Conservation (phyloP, 1,140 invertebrate genomes). For the Trypoxylus dichotomus region DNA sequence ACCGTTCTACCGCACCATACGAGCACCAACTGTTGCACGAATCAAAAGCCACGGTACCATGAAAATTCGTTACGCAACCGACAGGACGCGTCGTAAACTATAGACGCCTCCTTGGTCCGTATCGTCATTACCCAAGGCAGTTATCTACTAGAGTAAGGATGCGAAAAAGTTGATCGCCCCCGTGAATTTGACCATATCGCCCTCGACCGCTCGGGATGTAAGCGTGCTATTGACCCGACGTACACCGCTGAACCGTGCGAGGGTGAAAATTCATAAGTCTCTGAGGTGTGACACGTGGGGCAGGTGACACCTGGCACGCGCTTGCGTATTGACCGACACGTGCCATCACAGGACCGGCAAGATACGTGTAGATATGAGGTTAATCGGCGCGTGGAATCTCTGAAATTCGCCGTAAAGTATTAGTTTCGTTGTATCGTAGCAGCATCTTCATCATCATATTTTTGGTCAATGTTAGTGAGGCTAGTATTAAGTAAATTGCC, state of each 20-base stretch:
- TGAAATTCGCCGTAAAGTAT: no score
- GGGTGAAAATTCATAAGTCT: neutral
- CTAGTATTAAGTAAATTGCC: no score
- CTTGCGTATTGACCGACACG: constrained; percentile 13
- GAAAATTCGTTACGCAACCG: neutral
- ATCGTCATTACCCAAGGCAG: neutral
- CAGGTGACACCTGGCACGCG: constrained; percentile 23
- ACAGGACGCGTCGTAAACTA: neutral
- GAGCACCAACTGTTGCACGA: constrained; percentile 5
- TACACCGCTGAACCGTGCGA: neutral
- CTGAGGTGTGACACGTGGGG: neutral
- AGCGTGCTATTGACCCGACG: neutral
- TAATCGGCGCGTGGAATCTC: neutral
- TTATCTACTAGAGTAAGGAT: neutral
- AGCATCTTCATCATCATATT: no score
- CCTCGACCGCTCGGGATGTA: neutral
- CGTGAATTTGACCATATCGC: neutral
- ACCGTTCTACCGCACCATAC: no score
- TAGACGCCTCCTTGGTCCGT: neutral
- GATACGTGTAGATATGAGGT: neutral
- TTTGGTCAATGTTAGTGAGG: no score
- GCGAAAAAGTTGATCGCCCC: neutral
- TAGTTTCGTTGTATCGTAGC: no score
- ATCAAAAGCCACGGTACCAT: neutral
- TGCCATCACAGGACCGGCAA: neutral